A percentile compares a stretch with the other conserved stretches of the same genome.
These are phyloP conservation scores for Saccopteryx leptura DNA, from an alignment of 2,113 vertebrate species.

Conservation along the genomic window DNA sequence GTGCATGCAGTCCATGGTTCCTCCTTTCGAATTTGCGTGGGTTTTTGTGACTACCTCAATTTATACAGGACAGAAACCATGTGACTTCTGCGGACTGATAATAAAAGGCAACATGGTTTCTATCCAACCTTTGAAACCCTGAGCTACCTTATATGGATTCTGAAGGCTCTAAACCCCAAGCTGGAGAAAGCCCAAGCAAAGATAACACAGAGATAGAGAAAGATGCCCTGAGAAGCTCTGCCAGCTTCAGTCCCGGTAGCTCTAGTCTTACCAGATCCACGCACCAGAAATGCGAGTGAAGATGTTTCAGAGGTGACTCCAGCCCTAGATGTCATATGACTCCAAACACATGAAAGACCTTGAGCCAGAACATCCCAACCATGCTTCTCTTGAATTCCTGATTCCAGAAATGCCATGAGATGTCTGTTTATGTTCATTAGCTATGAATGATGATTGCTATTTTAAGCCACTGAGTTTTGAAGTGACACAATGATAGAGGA, in stretches of 20 bases:
- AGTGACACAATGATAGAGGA: not conserved
- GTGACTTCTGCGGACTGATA: not conserved
- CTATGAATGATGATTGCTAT: not conserved
- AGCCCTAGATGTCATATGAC: not conserved
- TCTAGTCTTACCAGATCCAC: not conserved
- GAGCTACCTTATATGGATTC: not conserved
- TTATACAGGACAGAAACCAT: not conserved
- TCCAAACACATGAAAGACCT: not conserved
- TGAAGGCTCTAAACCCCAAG: not conserved
- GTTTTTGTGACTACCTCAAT: not conserved
- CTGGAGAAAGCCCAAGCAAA: not conserved
- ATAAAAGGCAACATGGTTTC: not conserved
- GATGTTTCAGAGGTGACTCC: not conserved
- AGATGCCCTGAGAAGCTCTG: not conserved
- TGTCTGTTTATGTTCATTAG: not conserved
- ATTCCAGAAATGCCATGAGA: not conserved
- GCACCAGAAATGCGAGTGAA: not conserved
- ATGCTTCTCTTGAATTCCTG: not conserved
- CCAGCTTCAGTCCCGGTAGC: not conserved
- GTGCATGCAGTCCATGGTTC: not conserved
- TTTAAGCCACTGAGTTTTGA: not conserved
- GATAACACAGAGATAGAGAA: not conserved
- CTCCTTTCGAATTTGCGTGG: not conserved
- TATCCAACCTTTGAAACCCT: not conserved
- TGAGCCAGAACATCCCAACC: not conserved